phyloP scores from a whole-genome alignment of 2,113 vertebrate species.

The Zingel zingel region DNA sequence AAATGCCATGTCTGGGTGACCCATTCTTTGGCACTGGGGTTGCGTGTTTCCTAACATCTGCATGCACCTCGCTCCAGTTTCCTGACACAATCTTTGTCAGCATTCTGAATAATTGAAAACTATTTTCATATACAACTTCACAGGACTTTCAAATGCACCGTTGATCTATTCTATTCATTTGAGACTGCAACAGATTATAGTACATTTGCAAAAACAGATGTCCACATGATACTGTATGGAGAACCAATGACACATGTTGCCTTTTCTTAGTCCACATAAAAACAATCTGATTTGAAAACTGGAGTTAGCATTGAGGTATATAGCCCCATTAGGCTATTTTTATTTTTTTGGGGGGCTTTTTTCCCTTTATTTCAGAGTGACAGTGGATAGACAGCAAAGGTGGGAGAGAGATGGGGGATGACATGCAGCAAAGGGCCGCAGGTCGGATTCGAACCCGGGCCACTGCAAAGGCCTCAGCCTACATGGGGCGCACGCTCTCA shows the following conservation, averaged over 20 bases:
- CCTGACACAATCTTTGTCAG: slow-evolving; percentile 8
- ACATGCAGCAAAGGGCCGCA: too few species aligned
- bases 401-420: too few species aligned
- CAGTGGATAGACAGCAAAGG: too few species aligned
- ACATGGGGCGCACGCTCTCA: too few species aligned
- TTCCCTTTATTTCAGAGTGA: too few species aligned
- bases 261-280: slow-evolving; percentile 14
- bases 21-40: background rate
- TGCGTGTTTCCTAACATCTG: background rate
- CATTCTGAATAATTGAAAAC: slow-evolving; percentile 20
- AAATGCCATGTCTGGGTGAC: background rate
- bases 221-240: slow-evolving; percentile 12
- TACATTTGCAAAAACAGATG: slow-evolving; percentile 31
- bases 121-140: slow-evolving; percentile 17
- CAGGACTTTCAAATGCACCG: slow-evolving; percentile 6
- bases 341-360: too few species aligned
- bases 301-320: background rate
- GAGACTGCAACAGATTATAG: slow-evolving; percentile 35
- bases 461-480: too few species aligned
- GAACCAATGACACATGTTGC: slow-evolving; percentile 35
- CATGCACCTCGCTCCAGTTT: background rate
- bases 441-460: too few species aligned
- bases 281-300: slow-evolving; percentile 2
- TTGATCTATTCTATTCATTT: slow-evolving; percentile 4
- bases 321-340: background rate